A percentile compares a stretch with the other conserved stretches of the same genome.
Evolutionary conservation across 2,113 vertebrate species (phyloP).

Genomic region (Aythya baeri): DNA sequence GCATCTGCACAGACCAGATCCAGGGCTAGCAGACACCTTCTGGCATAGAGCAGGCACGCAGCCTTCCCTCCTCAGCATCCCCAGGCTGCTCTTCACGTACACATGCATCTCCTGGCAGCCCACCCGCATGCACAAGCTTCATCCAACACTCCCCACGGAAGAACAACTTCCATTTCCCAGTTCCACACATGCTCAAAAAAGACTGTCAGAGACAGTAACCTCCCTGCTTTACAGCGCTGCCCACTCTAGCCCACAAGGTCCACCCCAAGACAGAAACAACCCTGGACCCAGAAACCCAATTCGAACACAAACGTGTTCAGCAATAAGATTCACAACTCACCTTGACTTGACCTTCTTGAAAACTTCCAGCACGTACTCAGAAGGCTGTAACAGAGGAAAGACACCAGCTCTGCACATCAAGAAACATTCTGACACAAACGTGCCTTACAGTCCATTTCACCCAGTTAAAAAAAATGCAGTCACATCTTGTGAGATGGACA

Average conservation of each 20-base stretch:
- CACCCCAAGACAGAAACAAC: background rate
- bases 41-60: background rate
- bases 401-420: background rate
- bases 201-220: background rate
- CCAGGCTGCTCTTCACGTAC: background rate
- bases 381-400: constrained; percentile 79
- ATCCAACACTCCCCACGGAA: background rate
- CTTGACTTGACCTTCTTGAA: constrained; percentile 95
- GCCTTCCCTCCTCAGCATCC: background rate
- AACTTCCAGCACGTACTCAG: constrained; percentile 88
- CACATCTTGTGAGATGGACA: background rate
- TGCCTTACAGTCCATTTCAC: background rate
- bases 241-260: background rate
- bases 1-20: background rate
- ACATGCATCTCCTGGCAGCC: background rate
- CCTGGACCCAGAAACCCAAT: background rate
- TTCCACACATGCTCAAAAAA: rapidly evolving
- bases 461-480: background rate
- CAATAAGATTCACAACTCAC: constrained; percentile 72
- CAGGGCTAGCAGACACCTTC: background rate
- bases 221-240: background rate
- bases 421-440: background rate
- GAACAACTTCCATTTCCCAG: background rate
- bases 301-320: background rate
- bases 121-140: background rate